A percentile compares a stretch with the other conserved stretches of the same genome.
These are phyloP conservation scores for Telenomus remus DNA, from an alignment of 1,140 invertebrate species.

Conservation along the genomic window DNA sequence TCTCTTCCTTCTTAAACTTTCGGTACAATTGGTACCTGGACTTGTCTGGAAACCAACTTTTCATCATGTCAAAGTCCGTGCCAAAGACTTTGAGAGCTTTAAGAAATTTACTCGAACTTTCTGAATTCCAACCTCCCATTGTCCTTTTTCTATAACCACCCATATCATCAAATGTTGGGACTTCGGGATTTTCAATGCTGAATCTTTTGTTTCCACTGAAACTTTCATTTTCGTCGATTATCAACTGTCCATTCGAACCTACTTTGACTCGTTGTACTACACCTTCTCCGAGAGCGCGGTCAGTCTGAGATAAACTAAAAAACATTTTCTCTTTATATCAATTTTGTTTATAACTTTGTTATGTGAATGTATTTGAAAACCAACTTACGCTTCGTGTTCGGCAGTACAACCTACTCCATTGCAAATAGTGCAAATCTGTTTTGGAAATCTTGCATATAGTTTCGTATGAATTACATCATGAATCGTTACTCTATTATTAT, in stretches of 20 bases:
- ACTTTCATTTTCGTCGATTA: slow-evolving; percentile 89
- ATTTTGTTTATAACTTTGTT: background rate
- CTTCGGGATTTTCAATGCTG: background rate
- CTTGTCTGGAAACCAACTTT: slow-evolving; percentile 84
- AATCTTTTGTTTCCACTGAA: slow-evolving; percentile 72
- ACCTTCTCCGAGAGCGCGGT: slow-evolving; percentile 68
- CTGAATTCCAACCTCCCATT: slow-evolving; percentile 80
- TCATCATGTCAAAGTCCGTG: slow-evolving; percentile 92
- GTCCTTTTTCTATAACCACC: slow-evolving; percentile 77
- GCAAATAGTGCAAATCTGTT: slow-evolving; percentile 8
- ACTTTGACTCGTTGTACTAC: slow-evolving; percentile 89
- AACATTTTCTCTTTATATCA: background rate
- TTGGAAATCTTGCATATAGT: slow-evolving; percentile 3
- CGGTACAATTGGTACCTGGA: slow-evolving; percentile 87
- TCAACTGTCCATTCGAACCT: slow-evolving; percentile 88
- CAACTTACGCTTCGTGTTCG: slow-evolving; percentile 19
- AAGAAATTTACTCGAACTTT: slow-evolving; percentile 90
- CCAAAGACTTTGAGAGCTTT: slow-evolving; percentile 88
- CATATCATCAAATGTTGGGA: slow-evolving; percentile 74
- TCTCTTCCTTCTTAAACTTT: slow-evolving; percentile 83
- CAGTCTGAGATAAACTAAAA: background rate
- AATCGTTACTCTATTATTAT: slow-evolving; percentile 25
- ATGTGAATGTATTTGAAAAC: background rate
- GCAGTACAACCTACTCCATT: slow-evolving; percentile 8
- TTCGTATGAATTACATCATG: slow-evolving; percentile 33